A percentile compares a stretch with the other conserved stretches of the same genome.
Conservation (phyloP, 2,797 vertebrate species). For the Hemitrygon akajei region DNA sequence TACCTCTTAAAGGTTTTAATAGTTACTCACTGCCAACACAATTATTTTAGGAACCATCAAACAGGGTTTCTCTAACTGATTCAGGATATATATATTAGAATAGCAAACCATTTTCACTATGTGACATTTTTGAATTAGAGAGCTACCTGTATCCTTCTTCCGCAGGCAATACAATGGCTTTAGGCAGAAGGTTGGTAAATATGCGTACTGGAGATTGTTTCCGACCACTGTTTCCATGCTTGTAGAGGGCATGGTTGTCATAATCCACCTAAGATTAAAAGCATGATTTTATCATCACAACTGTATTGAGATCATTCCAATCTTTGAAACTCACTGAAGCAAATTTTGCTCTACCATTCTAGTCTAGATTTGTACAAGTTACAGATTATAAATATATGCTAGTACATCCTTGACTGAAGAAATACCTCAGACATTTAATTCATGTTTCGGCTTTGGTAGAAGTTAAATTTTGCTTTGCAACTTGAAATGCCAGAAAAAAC, state of each 20-base stretch:
- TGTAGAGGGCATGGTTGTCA: constrained; percentile 88
- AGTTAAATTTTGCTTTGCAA: not conserved
- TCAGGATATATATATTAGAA: not conserved
- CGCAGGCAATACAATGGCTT: constrained; percentile 66
- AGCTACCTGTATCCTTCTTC: constrained; percentile 86
- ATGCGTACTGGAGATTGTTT: constrained; percentile 87
- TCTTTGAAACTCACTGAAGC: not conserved
- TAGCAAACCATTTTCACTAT: not conserved
- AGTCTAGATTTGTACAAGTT: not conserved
- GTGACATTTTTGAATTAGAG: not conserved
- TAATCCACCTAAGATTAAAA: constrained; percentile 77
- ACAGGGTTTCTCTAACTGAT: not conserved
- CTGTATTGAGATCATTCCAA: not conserved
- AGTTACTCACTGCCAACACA: not conserved
- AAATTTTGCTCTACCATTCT: not conserved
- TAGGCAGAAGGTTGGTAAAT: constrained; percentile 77
- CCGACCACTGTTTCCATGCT: constrained; percentile 81
- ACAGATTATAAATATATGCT: not conserved
- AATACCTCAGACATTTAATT: not conserved
- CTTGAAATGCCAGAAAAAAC: not conserved
- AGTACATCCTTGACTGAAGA: not conserved
- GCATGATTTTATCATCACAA: not conserved
- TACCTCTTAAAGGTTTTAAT: not conserved
- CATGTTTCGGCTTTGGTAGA: not conserved
- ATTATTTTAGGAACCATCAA: not conserved